Evolutionary conservation across 1,140 invertebrate species (phyloP), one percentile per base, ranked within the genome.

Genomic region (Drosophila fuyamai): DNA sequence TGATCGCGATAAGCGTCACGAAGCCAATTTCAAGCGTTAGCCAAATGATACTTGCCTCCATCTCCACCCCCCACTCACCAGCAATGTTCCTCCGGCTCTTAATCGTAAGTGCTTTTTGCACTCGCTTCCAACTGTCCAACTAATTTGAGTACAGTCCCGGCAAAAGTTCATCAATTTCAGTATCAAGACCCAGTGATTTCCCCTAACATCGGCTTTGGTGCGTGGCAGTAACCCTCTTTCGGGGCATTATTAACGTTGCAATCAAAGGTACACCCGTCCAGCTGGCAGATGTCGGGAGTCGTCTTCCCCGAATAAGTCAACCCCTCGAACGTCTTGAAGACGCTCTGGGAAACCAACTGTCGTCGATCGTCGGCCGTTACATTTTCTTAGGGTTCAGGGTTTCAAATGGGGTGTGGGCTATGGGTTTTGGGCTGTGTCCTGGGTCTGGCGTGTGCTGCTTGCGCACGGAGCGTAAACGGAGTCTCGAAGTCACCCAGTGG

Each of bases 1-100:
- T 89, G 84, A 89, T 89, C 84, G 84, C 81, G 84, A 89, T 89
- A 89, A 89, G 84, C 84, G 84, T 80, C 84, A 89, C 84, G 84
- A 89, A 89, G 85, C 84, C 84, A 88, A 88, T 88, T 88, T 88
- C 80, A 83, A 83, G 79, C 83, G 84, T 56, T 72, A 67, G 62
- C 59, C 81, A 89, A 89, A 89, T 89, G 81, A 89, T 89, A 89
- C 68, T 72, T 74, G 16, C 54, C 48, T 35, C 12, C n/a, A 5
- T 32, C 14, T 13, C 9, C 9, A 13, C 9, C n/a, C 10, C 50
- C 43, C 36, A 32, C 29, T 8, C 5, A 7, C 29, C 29, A 7
- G 0, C 29, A 32, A 32, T 32, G 6, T 8, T 8, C 12, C 10
- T 46, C 43, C 36, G 44, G 36, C 72, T 60, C 59, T 75, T 75